Evolutionary conservation across 2,888 invertebrate species (phyloP).

Genomic region (Cerastis rubricosa): DNA sequence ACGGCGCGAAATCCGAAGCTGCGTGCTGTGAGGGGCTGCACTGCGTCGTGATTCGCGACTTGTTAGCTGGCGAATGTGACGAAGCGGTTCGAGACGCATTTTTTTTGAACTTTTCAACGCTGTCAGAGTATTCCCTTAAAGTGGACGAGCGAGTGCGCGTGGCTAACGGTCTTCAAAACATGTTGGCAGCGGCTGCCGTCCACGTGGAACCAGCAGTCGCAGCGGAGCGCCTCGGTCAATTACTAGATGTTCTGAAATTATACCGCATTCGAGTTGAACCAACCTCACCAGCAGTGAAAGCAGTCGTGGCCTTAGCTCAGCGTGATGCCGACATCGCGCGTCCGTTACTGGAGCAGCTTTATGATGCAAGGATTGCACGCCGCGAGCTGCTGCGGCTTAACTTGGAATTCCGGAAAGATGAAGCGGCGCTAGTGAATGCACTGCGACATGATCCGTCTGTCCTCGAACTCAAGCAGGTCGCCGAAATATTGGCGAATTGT

Average conservation of each 20-base stretch:
- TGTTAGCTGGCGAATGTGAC: slow-evolving; percentile 68
- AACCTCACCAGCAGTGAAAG: slow-evolving; percentile 68
- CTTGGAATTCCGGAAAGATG: slow-evolving; percentile 43
- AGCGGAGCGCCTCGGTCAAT: slow-evolving; percentile 57
- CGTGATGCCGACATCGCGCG: slow-evolving; percentile 59
- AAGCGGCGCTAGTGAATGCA: slow-evolving; percentile 43
- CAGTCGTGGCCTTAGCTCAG: slow-evolving; percentile 66
- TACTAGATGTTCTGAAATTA: slow-evolving; percentile 71
- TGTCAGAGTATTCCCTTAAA: slow-evolving; percentile 75
- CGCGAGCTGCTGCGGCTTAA: slow-evolving; percentile 44
- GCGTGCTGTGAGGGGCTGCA: slow-evolving; percentile 81
- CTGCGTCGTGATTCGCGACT: slow-evolving; percentile 75
- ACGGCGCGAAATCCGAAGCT: slow-evolving; percentile 74
- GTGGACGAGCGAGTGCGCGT: slow-evolving; percentile 70
- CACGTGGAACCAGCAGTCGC: slow-evolving; percentile 57
- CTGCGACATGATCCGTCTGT: slow-evolving; percentile 48
- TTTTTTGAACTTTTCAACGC: slow-evolving; percentile 72
- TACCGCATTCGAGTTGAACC: slow-evolving; percentile 70
- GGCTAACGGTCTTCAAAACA: slow-evolving; percentile 59
- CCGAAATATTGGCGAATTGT: slow-evolving; percentile 59
- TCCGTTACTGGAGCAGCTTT: slow-evolving; percentile 33
- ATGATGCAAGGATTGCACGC: slow-evolving; percentile 43
- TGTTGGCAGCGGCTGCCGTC: slow-evolving; percentile 67
- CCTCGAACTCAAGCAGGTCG: slow-evolving; percentile 38
- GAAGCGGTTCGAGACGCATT: slow-evolving; percentile 68